These are phyloP conservation scores for Halcyon senegalensis DNA, from an alignment of 2,113 vertebrate genomes.

Conservation along the genomic window DNA sequence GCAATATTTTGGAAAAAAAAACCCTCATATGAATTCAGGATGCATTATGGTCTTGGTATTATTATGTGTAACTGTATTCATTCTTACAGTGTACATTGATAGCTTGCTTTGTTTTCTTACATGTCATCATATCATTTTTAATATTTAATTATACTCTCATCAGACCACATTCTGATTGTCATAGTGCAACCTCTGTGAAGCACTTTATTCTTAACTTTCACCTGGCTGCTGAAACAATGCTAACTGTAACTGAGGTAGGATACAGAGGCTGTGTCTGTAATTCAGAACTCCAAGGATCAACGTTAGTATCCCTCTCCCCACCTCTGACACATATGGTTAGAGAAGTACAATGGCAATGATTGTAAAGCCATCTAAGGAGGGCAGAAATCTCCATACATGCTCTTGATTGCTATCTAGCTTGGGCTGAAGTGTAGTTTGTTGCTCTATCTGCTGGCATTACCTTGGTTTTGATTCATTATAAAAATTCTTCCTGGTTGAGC, in stretches of 20 bases:
- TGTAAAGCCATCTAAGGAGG: not conserved
- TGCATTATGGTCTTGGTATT: not conserved
- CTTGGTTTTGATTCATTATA: not conserved
- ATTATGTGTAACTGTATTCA: not conserved
- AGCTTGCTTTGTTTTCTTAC: not conserved
- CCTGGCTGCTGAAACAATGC: not conserved
- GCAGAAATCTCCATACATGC: not conserved
- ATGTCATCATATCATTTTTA: not conserved
- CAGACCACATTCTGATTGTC: not conserved
- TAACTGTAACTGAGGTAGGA: not conserved
- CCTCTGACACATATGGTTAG: fast-evolving
- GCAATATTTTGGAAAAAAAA: not conserved
- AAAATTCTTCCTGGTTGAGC: not conserved
- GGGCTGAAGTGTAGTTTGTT: not conserved
- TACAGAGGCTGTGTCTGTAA: not conserved
- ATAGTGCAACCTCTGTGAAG: not conserved
- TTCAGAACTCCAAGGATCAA: not conserved
- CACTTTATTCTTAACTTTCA: not conserved
- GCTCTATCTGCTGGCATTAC: not conserved
- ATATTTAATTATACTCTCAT: not conserved
- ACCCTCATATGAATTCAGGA: not conserved
- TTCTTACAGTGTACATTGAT: not conserved
- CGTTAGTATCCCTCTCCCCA: not conserved
- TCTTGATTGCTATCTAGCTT: not conserved
- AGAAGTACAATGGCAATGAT: not conserved